Conservation (phyloP, 2,113 vertebrate genomes). For the Gymnobelideus leadbeateri region DNA sequence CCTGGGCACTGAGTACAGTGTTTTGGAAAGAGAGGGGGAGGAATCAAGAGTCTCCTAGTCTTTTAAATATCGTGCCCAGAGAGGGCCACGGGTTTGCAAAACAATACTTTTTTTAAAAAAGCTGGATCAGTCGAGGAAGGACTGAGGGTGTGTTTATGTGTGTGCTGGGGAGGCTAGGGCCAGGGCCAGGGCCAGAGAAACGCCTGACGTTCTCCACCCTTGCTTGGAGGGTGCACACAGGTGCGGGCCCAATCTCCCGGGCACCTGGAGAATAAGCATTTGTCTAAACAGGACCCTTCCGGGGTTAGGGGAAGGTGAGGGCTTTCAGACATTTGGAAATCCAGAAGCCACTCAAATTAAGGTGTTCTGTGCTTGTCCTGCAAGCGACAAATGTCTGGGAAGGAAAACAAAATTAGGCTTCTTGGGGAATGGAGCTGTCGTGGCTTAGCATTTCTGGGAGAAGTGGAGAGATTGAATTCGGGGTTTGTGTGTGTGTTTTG, state of each 20-base stretch:
- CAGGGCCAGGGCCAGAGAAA: neutral
- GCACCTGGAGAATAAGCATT: neutral
- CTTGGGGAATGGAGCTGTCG: neutral
- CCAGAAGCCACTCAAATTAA: neutral
- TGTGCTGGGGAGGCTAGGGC: neutral
- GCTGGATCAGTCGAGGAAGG: neutral
- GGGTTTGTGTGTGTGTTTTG: neutral
- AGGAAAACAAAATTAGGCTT: neutral
- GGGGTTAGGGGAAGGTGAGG: conserved; percentile 1
- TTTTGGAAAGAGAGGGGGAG: neutral
- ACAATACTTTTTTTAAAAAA: neutral
- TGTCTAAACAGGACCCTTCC: conserved; percentile 1
- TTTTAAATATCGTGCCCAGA: neutral
- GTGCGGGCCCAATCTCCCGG: neutral
- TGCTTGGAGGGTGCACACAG: neutral
- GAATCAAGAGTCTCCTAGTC: neutral
- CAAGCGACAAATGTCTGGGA: neutral
- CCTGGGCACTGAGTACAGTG: neutral
- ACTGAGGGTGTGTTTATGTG: neutral
- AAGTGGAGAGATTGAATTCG: neutral
- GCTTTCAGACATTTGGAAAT: neutral
- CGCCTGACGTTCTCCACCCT: neutral
- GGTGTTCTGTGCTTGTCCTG: neutral
- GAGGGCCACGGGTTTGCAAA: neutral
- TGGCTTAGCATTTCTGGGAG: neutral